Evolutionary conservation across 2,113 vertebrate species (phyloP), one percentile per base, ranked within the genome.

Genomic region (Platysternon megacephalum): DNA sequence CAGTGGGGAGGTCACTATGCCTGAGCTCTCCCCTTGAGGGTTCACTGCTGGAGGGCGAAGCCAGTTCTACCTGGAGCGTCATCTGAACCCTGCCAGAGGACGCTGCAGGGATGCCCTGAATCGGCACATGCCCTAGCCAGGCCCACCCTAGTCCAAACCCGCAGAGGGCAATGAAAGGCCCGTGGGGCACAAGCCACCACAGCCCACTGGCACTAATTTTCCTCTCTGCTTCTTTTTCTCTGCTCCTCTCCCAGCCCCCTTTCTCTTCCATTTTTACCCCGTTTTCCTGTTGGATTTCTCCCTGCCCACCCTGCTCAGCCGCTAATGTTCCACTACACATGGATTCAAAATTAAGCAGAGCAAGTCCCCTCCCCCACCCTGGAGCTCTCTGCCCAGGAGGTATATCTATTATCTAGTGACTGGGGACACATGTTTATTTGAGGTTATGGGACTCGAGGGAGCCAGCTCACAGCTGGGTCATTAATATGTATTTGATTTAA

Each of bases 391-490:
- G 2, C 53, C 49, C 46, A 17, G 78, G 72, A 65, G 78, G 29
- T 84, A 68, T 26, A 26, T 24, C 13, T 42, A 48, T 32, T n/a
- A 4, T 39, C 86, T 56, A 12, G 80, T 91, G 79, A 26, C 29
- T 7, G 46, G 65, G 26, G 29, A 58, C 61, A 7, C 0, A 0
- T 8, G 42, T 7, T 68, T 46, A 19, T 39, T 44, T 17, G 84
- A 0, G 76, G 35, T 19, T 51, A 35, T 46, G 13, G 61, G 49
- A 86, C 48, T 5, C 0, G 0, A 10, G 26, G 39, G 58, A 61
- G 28, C 39, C 39, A 21, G 1, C 49, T 53, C 3, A 1, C 1
- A 32, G 46, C 46, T 2, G 0, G 82, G 21, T 56, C 22, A 14
- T 1, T 13, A 68, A 29, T 42, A 29, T 1, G 39, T 42, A 29